Base-by-base conservation (phyloP, 2,888 invertebrate genomes). In the Galeruca laticollis region DNA sequence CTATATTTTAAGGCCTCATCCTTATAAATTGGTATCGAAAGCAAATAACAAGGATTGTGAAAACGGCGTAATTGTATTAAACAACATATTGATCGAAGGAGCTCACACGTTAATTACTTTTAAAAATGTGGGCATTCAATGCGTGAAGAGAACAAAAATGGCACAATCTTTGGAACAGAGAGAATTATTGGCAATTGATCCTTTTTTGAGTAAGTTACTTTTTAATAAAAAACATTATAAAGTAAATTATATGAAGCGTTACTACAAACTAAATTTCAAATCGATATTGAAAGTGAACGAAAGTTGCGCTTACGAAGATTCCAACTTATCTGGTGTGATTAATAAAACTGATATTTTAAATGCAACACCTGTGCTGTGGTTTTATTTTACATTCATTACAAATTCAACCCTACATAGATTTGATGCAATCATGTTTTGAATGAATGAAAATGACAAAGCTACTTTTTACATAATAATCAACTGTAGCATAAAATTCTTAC, bases 121-220 rank as follows among this genome's bases (percentile, higher is more conserved):
- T 85, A 92, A 93, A 77, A 95, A 95, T 86, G 89, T 97, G 77
- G 96, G 97, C 71, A 96, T 97, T 76, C 97, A 97, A 84, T 97
- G 97, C 87, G 95, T 96, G 57, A 97, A 96, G 87, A 93, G 93
- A 80, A 93, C 92, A 81, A 96, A 96, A 82, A 94, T 97, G 72
- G 93, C 93, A 72, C 91, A 91, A 8, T 93, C 94, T n/a, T 88
- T 97, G 13, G 89, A 88, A 79, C 86, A 90, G 59, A 87, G 97
- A 70, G 93, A 95, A 84, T 89, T 91, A 76, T 91, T 94, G 67
- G 88, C 93, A 70, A 94, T 97, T 8, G 97, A 97, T 88, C 97
- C 97, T 13, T 97, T 92, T 84, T 90, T 91, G 86, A 94, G 97
- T 97, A 86, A 89, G 92, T 88, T 61, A 20, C 11, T 33, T 51